Base-by-base conservation (phyloP, 2,797 vertebrate species). In the Macrochelys suwanniensis region DNA sequence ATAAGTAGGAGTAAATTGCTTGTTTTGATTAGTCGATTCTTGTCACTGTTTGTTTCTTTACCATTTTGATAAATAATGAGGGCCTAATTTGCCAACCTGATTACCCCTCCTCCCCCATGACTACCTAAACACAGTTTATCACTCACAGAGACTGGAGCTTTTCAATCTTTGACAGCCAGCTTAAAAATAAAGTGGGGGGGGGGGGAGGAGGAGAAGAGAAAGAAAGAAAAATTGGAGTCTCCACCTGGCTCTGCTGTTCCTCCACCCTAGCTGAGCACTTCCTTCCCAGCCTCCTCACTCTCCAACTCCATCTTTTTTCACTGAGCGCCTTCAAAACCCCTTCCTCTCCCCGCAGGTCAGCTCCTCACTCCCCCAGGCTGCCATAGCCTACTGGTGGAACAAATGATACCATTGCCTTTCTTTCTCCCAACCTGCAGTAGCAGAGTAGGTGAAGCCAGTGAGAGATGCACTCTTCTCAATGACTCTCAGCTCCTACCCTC, bases 251-350 rank as follows among this genome's bases (percentile, higher is more conserved):
- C 50, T 77, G 6, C 13, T 31, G 68, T 12, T 89, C 8, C 56
- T 2, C 1, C 0, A 23, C 5, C 0, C 79, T 85, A n/a, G 17
- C 84, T n/a, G 37, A n/a, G 11, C 1, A 77, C 85, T 5, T 87
- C 4, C 12, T 81, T 28, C 25, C 42, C 28, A n/a, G 6, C 61
- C 68, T 65, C 8, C 42, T 68, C 26, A 49, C 1, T 74, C 53
- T 90, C 2, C 13, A 80, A 56, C 25, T 26, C 1, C 3, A 2
- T 49, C 56, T 91, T 89, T 94, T 54, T 57, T n/a, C 47, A 1
- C 87, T 31, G 13, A 45, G 25, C 33, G 7, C 3, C 15, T 79
- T 94, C 57, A 86, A 77, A 87, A 77, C 56, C 82, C 31, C 53
- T 81, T 49, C 2, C 2, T 84, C 50, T 2, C 2, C 4, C 81